Evolutionary conservation across 2,797 vertebrate species (phyloP).

Genomic region (Dendrocincla tyrannina): DNA sequence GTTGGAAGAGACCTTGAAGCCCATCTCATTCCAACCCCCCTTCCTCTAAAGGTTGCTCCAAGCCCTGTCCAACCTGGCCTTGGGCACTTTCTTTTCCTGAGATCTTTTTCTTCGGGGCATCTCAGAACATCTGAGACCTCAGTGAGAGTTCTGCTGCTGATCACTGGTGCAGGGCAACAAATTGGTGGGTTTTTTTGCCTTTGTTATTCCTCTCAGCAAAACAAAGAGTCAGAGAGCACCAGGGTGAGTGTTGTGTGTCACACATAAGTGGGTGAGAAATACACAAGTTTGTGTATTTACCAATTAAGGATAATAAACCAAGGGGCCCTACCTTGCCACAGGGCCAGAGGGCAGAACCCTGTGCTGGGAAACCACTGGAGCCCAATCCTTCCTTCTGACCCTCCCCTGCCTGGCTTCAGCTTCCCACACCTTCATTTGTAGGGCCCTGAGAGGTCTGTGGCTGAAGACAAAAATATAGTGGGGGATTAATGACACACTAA

Average conservation of each 20-base stretch:
- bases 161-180: neutral
- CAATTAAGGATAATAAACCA: neutral
- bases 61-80: fast-evolving
- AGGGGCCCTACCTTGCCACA: neutral
- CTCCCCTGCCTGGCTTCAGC: neutral
- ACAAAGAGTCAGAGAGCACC: too few species aligned
- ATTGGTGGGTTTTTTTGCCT: neutral
- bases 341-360: neutral
- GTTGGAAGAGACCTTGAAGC: neutral
- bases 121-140: neutral
- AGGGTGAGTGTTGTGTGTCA: neutral
- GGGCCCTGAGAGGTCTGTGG: neutral
- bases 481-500: neutral
- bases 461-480: neutral
- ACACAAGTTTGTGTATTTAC: neutral
- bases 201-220: neutral
- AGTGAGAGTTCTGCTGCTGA: neutral
- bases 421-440: neutral
- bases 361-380: neutral
- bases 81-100: neutral
- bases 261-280: neutral
- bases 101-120: neutral
- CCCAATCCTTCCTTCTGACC: neutral
- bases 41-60: neutral
- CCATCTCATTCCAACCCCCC: neutral